These are phyloP conservation scores for Drosophila saltans DNA, from an alignment of 1,140 invertebrate genomes.

Conservation along the genomic window DNA sequence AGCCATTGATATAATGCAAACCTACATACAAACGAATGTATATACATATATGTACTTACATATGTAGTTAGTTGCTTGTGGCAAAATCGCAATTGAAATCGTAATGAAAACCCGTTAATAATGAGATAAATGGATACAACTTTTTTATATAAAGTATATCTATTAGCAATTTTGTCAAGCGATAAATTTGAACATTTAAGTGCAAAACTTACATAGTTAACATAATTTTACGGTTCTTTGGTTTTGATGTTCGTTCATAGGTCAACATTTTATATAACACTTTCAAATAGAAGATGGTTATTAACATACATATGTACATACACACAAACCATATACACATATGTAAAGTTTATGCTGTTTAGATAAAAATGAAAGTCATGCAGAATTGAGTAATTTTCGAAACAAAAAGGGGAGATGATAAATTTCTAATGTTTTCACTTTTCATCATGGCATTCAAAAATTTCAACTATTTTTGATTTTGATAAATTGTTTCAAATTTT, in stretches of 20 bases:
- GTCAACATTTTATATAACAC: neutral
- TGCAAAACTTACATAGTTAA: neutral
- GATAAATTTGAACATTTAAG: neutral
- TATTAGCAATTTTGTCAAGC: slow-evolving; percentile 1
- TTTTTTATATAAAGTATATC: too few relatives aligned
- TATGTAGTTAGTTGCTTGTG: neutral
- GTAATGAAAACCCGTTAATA: neutral
- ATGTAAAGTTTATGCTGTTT: too few relatives aligned
- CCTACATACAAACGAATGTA: too few relatives aligned
- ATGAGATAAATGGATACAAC: too few relatives aligned
- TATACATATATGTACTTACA: too few relatives aligned
- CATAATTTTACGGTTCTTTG: neutral
- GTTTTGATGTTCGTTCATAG: slow-evolving; percentile 2
- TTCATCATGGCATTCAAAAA: neutral
- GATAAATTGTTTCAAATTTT: neutral
- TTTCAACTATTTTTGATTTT: neutral
- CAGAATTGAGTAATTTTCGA: too few relatives aligned
- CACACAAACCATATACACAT: too few relatives aligned
- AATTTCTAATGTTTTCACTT: too few relatives aligned
- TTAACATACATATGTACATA: too few relatives aligned
- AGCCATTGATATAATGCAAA: neutral
- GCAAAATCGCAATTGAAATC: neutral
- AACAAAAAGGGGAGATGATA: too few relatives aligned
- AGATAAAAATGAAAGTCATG: too few relatives aligned
- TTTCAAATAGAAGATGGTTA: too few relatives aligned